Base-by-base conservation (phyloP, 2,888 invertebrate genomes). In the Nipponacmea schrenckii region DNA sequence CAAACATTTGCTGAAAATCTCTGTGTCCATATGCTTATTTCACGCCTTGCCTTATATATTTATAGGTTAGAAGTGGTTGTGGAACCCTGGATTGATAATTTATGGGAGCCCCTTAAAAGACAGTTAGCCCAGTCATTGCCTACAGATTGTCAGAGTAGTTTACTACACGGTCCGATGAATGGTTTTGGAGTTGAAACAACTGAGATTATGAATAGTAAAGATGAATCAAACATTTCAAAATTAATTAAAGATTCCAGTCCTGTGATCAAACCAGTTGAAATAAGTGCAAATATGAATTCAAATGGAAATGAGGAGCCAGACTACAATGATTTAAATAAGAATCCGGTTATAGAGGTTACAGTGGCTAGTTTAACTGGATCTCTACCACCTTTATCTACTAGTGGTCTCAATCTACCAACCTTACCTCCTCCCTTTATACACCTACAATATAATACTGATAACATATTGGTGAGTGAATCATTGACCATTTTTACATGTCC, bases 61-160 rank as follows among this genome's bases (percentile, higher is more conserved):
- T 39, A 48, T 71, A 90, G 91, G 8, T 81, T 91, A 63, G 91
- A 91, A 79, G 77, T 88, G 17, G 90, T 87, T 12, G 87, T 81
- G 17, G 91, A 91, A 74, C 91, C 91, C 0, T 91, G 91, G 91
- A 88, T 91, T 63, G 90, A 90, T 72, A 86, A 86, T 74, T 76
- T 91, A 24, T 89, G 87, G 81, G 81, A 84, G 62, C 85, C 88
- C 12, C 72, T 90, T 12, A 84, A 84, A 71, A 77, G 74, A 27
- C 80, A 80, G 31, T 75, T 85, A 7, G 56, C 72, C 39, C 65
- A 20, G 27, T 39, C 64, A 12, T 12, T 64, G 20, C 31, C 64
- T n/a, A 56, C 56, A 56, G 56, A 12, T 14, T 2, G 20, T 24
- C 20, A 10, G 2, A 56, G 12, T 20, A 24, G 24, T 56, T 24